A percentile compares a stretch with the other conserved stretches of the same genome.
Conservation (phyloP, 1,140 invertebrate species). For the Meloidogyne chitwoodi region DNA sequence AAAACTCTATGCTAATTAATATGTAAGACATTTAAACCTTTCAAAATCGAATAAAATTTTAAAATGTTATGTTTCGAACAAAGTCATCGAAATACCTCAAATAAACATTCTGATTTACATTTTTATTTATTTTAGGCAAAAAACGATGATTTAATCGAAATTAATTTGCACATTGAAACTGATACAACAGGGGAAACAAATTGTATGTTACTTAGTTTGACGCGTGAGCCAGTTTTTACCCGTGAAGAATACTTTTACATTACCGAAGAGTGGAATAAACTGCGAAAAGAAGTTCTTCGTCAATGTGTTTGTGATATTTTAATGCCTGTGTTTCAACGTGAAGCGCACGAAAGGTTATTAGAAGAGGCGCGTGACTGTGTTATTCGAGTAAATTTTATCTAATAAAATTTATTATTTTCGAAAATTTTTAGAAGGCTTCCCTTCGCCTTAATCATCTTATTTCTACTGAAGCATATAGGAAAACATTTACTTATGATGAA, state of each 20-base stretch:
- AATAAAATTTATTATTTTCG: background rate
- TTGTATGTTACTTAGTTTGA: conserved; percentile 11
- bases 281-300: conserved; percentile 80
- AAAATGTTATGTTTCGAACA: too few relatives aligned
- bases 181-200: background rate
- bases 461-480: conserved; percentile 28
- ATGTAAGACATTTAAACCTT: too few relatives aligned
- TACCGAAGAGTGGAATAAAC: conserved; percentile 90
- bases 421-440: conserved; percentile 28
- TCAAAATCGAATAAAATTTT: too few relatives aligned
- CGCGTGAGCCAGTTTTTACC: conserved; percentile 14
- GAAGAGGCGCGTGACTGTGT: conserved; percentile 85
- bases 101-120: background rate
- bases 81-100: too few relatives aligned
- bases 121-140: conserved; percentile 65
- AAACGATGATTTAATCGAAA: conserved; percentile 44
- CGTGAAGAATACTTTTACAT: conserved; percentile 39
- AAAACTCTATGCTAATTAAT: too few relatives aligned
- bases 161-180: conserved; percentile 31
- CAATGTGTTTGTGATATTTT: conserved; percentile 81
- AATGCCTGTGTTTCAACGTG: conserved; percentile 80
- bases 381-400: conserved; percentile 64
- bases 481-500: conserved; percentile 40
- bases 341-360: conserved; percentile 75
- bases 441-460: background rate